These are phyloP conservation scores for Drosophila colorata DNA, from an alignment of 2,888 invertebrate genomes.

Conservation along the genomic window DNA sequence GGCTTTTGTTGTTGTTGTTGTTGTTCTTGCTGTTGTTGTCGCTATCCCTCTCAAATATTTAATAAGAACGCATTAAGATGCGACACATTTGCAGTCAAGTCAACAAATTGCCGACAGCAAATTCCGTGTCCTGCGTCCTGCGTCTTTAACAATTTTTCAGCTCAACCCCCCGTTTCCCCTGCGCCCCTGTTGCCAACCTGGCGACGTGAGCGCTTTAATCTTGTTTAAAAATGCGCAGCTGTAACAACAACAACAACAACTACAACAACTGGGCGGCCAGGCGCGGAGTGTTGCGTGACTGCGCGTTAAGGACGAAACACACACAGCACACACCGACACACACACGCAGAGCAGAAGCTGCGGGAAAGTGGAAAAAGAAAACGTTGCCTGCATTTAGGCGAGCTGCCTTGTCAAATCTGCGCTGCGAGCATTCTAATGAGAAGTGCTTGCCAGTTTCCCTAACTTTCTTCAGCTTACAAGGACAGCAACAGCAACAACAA, in stretches of 20 bases:
- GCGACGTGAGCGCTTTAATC: slow-evolving; percentile 77
- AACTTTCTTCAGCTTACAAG: slow-evolving; percentile 57
- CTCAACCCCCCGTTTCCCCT: background rate
- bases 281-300: slow-evolving; percentile 55
- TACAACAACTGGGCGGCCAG: background rate
- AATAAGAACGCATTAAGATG: slow-evolving; percentile 76
- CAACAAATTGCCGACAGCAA: slow-evolving; percentile 76
- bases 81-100: slow-evolving; percentile 79
- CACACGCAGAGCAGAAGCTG: background rate
- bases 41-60: slow-evolving; percentile 62
- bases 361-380: slow-evolving; percentile 24
- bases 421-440: slow-evolving; percentile 78
- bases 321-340: slow-evolving; percentile 6
- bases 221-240: slow-evolving; percentile 79
- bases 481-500: slow-evolving; percentile 31
- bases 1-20: background rate
- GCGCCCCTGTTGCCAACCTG: slow-evolving; percentile 44
- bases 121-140: slow-evolving; percentile 28
- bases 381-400: slow-evolving; percentile 69
- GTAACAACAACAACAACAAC: slow-evolving; percentile 51
- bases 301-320: slow-evolving; percentile 39
- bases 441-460: slow-evolving; percentile 65
- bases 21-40: slow-evolving; percentile 32
- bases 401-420: slow-evolving; percentile 71
- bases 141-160: slow-evolving; percentile 35